phyloP scores from a whole-genome alignment of 1,140 invertebrate genomes.

The Drosophila hydei region DNA sequence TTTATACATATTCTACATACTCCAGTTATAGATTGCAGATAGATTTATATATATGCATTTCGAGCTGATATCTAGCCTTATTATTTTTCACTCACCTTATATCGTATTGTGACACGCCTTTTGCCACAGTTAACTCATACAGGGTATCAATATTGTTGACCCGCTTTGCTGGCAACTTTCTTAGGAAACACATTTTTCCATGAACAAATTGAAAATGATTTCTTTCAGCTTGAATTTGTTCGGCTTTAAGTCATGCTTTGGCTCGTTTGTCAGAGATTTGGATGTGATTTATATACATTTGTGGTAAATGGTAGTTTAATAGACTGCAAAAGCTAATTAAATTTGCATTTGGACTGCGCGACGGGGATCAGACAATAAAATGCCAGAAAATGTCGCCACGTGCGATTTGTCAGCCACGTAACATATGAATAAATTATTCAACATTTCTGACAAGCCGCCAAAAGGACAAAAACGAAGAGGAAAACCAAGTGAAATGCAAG shows the following conservation, averaged over 20 bases:
- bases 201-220: conserved; percentile 40
- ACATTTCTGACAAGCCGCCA: conserved; percentile 65
- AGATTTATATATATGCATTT: too few relatives aligned
- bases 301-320: conserved; percentile 64
- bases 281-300: conserved; percentile 31
- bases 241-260: conserved; percentile 13
- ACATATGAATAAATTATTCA: conserved; percentile 82
- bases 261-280: conserved; percentile 11
- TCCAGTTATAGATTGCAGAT: too few relatives aligned
- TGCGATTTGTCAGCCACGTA: conserved; percentile 64
- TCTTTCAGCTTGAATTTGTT: conserved; percentile 18
- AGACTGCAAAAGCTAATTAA: conserved; percentile 69
- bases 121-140: not conserved
- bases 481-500: not conserved
- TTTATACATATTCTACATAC: too few relatives aligned
- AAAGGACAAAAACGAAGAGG: conserved; percentile 13
- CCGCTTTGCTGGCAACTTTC: conserved; percentile 37
- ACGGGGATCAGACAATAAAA: conserved; percentile 48
- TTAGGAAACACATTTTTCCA: conserved; percentile 15
- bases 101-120: too few relatives aligned
- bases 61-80: too few relatives aligned
- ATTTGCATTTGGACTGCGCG: conserved; percentile 68
- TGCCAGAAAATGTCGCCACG: conserved; percentile 39
- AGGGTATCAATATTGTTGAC: not conserved
- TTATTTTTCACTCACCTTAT: too few relatives aligned